phyloP scores from a whole-genome alignment of 2,797 vertebrate species.

The Poecile montanus region DNA sequence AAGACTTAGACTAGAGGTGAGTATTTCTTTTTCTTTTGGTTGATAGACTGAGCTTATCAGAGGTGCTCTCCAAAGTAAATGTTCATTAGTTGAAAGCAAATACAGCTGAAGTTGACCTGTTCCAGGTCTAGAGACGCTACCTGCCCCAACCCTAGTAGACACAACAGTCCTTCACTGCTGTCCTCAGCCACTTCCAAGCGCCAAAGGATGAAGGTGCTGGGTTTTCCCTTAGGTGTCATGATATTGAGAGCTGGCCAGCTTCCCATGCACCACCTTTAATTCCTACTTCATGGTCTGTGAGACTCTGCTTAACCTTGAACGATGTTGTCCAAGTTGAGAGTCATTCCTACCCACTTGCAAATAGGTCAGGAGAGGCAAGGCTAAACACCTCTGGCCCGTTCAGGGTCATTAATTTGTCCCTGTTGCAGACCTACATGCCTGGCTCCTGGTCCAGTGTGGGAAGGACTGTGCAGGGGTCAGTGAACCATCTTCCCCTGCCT shows the following conservation, averaged over 20 bases:
- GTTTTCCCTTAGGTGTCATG: not conserved
- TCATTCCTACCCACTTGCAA: not conserved
- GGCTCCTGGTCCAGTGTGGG: not conserved
- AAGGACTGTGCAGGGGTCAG: not conserved
- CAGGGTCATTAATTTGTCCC: not conserved
- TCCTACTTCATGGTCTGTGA: not conserved
- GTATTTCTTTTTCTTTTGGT: slow-evolving; percentile 53
- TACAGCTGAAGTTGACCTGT: slow-evolving; percentile 32
- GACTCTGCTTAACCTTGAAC: not conserved
- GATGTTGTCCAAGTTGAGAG: not conserved
- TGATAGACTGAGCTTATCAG: slow-evolving; percentile 25
- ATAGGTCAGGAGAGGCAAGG: not conserved
- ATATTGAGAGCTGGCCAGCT: not conserved
- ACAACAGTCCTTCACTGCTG: not conserved
- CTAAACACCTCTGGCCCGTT: not conserved
- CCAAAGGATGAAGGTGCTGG: slow-evolving; percentile 15
- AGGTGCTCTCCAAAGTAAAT: slow-evolving; percentile 36
- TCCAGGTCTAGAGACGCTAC: not conserved
- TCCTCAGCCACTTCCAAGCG: slow-evolving; percentile 1
- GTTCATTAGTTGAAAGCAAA: slow-evolving; percentile 46
- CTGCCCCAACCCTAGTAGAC: slow-evolving; percentile 20
- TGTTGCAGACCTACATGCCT: not conserved
- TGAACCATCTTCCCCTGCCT: not conserved
- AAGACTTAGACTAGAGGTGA: slow-evolving; percentile 46
- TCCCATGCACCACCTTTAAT: not conserved